Evolutionary conservation across 2,888 invertebrate genomes (phyloP), one percentile per base, ranked within the genome.

Genomic region (Sarcophaga caerulescens): DNA sequence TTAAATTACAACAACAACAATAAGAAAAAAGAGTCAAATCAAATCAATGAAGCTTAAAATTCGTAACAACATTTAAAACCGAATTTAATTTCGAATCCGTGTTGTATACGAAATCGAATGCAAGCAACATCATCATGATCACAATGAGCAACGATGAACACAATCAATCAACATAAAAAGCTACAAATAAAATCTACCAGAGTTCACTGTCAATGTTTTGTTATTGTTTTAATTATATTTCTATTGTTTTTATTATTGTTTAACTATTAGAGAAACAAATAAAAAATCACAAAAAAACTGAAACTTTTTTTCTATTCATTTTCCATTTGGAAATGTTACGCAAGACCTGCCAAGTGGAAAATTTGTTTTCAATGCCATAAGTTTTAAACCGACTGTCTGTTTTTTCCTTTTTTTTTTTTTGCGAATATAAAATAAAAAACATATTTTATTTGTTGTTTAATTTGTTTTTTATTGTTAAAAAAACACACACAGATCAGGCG

Each of bases 291-390:
- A n/a, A 11, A 82, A 68, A 68, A 44, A 60, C 12, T 35, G 47
- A 52, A 62, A 69, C 11, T 71, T 23, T 80, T 73, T 62, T 80
- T 14, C 68, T 66, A 6, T 80, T 71, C 25, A 81, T 76, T 83
- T 83, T 83, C 65, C 62, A 83, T 83, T 86, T 63, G 85, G 23
- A 63, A 77, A 75, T 69, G 84, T 86, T 86, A 86, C 84, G 86
- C 86, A 86, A 86, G 86, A 86, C 74, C 65, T 86, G 84, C 84
- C 86, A 86, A 81, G 86, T 86, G 86, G 86, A 86, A 86, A 86
- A 86, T 86, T 81, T 84, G 81, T 84, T 86, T 84, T 86, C 86
- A 86, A 86, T 86, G 86, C 78, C 84, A 77, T 62, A 52, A 81
- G 12, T 11, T 80, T 79, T 47, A 65, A 70, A 69, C 65, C 23